Conservation (phyloP, 2,888 invertebrate genomes). For the Ormyrus thymus region DNA sequence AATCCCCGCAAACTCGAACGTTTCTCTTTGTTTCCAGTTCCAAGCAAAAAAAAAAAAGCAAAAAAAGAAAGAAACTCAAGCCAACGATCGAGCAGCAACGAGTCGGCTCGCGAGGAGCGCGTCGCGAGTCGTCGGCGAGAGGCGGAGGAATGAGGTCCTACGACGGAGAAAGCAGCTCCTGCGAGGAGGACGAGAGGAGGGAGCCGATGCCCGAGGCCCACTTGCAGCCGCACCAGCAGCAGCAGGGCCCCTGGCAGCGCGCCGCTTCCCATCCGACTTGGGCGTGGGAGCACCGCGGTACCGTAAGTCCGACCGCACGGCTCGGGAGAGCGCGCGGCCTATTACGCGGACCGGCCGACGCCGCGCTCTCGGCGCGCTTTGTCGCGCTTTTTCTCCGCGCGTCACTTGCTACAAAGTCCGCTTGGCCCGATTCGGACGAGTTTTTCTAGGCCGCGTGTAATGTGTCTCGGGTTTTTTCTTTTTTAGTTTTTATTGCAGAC, state of each 20-base stretch:
- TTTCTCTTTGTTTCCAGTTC: too few relatives aligned
- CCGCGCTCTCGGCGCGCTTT: too few relatives aligned
- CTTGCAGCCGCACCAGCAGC: conserved; percentile 60
- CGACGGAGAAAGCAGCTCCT: conserved; percentile 73
- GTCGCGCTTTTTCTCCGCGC: too few relatives aligned
- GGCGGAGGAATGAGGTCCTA: conserved; percentile 70
- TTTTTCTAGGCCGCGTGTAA: too few relatives aligned
- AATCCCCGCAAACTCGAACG: too few relatives aligned
- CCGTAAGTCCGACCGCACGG: conserved; percentile 60
- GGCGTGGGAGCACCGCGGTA: conserved; percentile 72
- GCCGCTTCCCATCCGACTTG: conserved; percentile 71
- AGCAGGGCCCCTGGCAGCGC: conserved; percentile 68
- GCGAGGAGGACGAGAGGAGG: conserved; percentile 72
- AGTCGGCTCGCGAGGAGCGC: not conserved
- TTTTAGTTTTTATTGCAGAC: too few relatives aligned
- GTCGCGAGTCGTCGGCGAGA: not conserved
- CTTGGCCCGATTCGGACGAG: too few relatives aligned
- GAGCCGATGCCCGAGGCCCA: conserved; percentile 69
- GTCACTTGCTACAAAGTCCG: too few relatives aligned
- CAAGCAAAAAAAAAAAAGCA: not conserved
- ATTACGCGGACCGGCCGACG: too few relatives aligned
- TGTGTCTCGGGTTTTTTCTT: too few relatives aligned
- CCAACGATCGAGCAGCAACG: not conserved
- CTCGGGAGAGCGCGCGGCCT: not conserved
- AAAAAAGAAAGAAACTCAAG: not conserved